Base-by-base conservation (phyloP, 2,797 vertebrate species). In the Pseudotriccus pelzelni region DNA sequence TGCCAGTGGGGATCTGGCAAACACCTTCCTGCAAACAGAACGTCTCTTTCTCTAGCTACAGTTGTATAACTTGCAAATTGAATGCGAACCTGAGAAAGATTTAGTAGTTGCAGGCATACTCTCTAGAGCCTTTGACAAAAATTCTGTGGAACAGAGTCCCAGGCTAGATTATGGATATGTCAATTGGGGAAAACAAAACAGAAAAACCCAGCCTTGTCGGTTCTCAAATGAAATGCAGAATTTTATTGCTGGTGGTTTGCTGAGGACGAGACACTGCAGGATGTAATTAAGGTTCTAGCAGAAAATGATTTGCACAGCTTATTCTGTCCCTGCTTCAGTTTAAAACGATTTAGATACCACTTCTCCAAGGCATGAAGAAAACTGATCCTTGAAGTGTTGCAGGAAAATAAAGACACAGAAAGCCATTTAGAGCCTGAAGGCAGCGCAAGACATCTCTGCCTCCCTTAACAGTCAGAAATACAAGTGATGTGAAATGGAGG, bases 351-450 rank as follows among this genome's bases (percentile, higher is more conserved):
- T 96, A 95, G 95, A 95, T 96, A 90, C 93, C 95, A 93, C 95
- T 95, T 96, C 94, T 96, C 93, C 66, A 85, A 96, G 94, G 95
- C 95, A 96, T 37, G 95, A 95, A 97, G 93, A 97, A 97, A 97
- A 95, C 93, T 72, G 85, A 94, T 95, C 91, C 94, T 90, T 86
- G 92, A 96, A 96, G 90, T 88, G 90, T 86, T 91, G 90, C 93
- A 94, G 91, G 90, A 91, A 96, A 97, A 97, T 90, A 94, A 91
- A 94, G 94, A 90, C 73, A 87, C 90, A 94, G 95, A 95, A 94
- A 94, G 76, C 80, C 91, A 91, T 91, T 95, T 78, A 73, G 93
- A 94, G 95, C 91, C 93, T 32, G 85, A 95, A 91, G 93, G 96
- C 92, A 95, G 88, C 1, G 14, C 1, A 21, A 97, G 85, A 89